phyloP scores from a whole-genome alignment of 2,113 vertebrate genomes.

The Podilymbus podiceps region DNA sequence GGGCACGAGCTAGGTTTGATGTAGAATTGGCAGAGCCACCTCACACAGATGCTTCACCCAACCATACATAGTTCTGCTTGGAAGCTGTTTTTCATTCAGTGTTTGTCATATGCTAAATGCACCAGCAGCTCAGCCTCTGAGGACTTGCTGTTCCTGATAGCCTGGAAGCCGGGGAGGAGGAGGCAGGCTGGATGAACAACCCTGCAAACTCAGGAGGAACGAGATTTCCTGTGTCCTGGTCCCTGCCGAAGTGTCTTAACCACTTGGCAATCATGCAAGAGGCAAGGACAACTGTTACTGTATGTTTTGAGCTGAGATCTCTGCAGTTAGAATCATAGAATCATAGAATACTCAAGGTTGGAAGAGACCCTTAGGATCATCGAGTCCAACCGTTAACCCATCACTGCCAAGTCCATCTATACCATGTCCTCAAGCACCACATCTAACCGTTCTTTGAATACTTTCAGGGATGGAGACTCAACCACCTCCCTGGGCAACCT shows the following conservation, averaged over 20 bases:
- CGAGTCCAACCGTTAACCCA: too few relatives aligned
- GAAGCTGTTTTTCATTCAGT: neutral
- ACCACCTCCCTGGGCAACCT: too few relatives aligned
- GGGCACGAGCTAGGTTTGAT: neutral
- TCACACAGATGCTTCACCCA: neutral
- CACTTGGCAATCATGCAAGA: neutral
- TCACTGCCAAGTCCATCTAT: too few relatives aligned
- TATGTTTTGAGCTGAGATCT: neutral
- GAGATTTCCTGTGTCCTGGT: neutral
- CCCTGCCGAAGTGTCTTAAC: neutral
- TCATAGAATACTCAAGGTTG: too few relatives aligned
- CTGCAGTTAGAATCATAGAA: too few relatives aligned
- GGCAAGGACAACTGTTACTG: neutral
- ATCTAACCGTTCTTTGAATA: too few relatives aligned
- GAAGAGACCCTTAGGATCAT: too few relatives aligned
- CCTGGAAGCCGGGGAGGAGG: neutral
- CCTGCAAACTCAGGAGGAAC: neutral
- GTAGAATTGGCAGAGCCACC: neutral
- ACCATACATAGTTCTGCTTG: neutral
- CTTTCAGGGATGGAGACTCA: too few relatives aligned
- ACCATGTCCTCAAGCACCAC: too few relatives aligned
- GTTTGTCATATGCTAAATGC: neutral
- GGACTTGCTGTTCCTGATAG: neutral
- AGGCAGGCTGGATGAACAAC: neutral
- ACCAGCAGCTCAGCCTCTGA: neutral